Evolutionary conservation across 2,888 invertebrate species (phyloP).

Genomic region (Drosophila incognita): DNA sequence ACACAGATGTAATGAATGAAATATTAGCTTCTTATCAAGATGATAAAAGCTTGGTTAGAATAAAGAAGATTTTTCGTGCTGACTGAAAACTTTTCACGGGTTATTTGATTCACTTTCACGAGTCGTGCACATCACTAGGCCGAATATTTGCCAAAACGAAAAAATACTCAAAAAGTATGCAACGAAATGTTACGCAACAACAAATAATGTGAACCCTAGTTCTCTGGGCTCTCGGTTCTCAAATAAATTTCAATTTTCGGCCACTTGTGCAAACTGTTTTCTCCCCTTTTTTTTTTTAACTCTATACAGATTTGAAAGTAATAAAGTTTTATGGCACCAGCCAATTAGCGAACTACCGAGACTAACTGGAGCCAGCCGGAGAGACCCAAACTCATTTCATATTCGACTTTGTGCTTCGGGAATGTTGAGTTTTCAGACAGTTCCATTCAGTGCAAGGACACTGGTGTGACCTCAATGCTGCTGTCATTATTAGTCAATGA

Average conservation of each 20-base stretch:
- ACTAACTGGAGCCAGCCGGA: slow-evolving; percentile 49
- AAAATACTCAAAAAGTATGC: slow-evolving; percentile 20
- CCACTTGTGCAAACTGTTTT: slow-evolving; percentile 39
- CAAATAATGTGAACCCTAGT: slow-evolving; percentile 22
- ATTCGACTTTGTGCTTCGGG: neutral
- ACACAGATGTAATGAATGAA: neutral
- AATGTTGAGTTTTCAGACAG: slow-evolving; percentile 25
- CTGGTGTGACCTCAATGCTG: slow-evolving; percentile 28
- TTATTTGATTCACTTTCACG: neutral
- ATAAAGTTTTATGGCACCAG: slow-evolving; percentile 72
- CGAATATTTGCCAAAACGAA: neutral
- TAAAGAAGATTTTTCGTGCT: neutral
- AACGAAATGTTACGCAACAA: slow-evolving; percentile 41
- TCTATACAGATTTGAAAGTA: slow-evolving; percentile 65
- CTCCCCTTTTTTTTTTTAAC: slow-evolving; percentile 21
- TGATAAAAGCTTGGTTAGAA: neutral
- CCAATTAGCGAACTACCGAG: slow-evolving; percentile 67
- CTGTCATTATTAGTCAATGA: slow-evolving; percentile 45
- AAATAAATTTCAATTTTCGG: slow-evolving; percentile 35
- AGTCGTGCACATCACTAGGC: slow-evolving; percentile 13
- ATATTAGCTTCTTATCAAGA: neutral
- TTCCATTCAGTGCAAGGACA: slow-evolving; percentile 28
- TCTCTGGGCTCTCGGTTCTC: neutral
- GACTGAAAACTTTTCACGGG: neutral
- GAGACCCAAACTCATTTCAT: slow-evolving; percentile 9